These are phyloP conservation scores for Leiothrix lutea DNA, from an alignment of 2,113 vertebrate species.

Conservation along the genomic window DNA sequence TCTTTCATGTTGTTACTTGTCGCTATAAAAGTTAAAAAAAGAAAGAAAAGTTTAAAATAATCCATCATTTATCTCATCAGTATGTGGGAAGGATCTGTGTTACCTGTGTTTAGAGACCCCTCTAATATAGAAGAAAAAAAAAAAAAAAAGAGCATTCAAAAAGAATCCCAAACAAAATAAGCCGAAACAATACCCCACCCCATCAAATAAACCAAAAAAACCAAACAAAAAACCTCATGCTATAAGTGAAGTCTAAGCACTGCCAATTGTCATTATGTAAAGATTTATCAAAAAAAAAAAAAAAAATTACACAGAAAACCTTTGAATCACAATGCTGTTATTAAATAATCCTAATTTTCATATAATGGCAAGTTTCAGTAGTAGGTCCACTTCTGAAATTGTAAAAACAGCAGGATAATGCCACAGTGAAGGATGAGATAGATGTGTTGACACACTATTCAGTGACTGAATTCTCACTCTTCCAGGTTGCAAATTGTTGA, in stretches of 20 bases:
- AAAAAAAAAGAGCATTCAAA: neutral
- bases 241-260: constrained; percentile 1
- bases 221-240: neutral
- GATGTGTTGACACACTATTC: constrained; percentile 53
- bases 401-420: constrained; percentile 36
- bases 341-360: constrained; percentile 27
- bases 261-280: neutral
- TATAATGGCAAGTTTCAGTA: constrained; percentile 14
- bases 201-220: neutral
- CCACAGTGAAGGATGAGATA: constrained; percentile 42
- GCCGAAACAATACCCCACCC: fast-evolving
- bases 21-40: neutral
- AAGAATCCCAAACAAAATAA: neutral
- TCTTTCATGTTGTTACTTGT: neutral
- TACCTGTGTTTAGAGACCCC: neutral
- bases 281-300: neutral
- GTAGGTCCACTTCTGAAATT: constrained; percentile 39
- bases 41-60: neutral
- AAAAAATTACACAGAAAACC: neutral
- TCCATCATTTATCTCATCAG: neutral
- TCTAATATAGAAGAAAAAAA: neutral
- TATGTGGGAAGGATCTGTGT: neutral
- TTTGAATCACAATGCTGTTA: constrained; percentile 23
- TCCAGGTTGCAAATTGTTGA: constrained; percentile 31
- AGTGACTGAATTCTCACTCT: constrained; percentile 41